Evolutionary conservation across 2,888 invertebrate species (phyloP).

Genomic region (Cenopis cana): DNA sequence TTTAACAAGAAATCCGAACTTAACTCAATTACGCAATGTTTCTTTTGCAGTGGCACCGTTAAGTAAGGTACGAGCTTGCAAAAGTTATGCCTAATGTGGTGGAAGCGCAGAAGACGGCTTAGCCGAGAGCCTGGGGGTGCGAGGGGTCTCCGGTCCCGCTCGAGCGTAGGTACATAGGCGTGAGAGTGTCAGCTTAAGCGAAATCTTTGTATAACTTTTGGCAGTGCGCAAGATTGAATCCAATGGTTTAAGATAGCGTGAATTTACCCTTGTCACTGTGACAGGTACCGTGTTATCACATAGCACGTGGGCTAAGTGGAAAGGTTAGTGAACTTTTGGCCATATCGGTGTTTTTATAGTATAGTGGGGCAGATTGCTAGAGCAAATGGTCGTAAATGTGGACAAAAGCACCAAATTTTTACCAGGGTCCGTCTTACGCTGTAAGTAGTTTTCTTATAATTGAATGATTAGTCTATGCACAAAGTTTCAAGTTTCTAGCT

Average conservation of each 20-base stretch:
- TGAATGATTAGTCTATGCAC: too few species aligned
- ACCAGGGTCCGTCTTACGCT: too few species aligned
- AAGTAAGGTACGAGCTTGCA: slow-evolving; percentile 30
- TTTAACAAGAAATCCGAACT: slow-evolving; percentile 1
- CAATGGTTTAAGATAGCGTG: neutral
- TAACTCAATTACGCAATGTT: slow-evolving; percentile 26
- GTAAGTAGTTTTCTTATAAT: too few species aligned
- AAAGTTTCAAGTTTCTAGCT: too few species aligned
- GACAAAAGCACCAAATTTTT: too few species aligned
- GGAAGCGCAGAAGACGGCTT: slow-evolving; percentile 19
- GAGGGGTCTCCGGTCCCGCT: slow-evolving; percentile 13
- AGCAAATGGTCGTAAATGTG: too few species aligned
- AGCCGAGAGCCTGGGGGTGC: slow-evolving; percentile 8
- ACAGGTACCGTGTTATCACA: too few species aligned
- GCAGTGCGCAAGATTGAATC: slow-evolving; percentile 6
- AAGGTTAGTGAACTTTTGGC: too few species aligned
- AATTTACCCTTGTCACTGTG: neutral
- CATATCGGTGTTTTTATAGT: too few species aligned
- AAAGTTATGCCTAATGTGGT: slow-evolving; percentile 26
- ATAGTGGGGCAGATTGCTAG: too few species aligned
- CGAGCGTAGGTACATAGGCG: slow-evolving; percentile 37
- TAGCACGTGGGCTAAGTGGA: too few species aligned
- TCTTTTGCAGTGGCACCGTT: slow-evolving; percentile 29
- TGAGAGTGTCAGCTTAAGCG: slow-evolving; percentile 30
- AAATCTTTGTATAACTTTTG: slow-evolving; percentile 10